phyloP scores from a whole-genome alignment of 2,797 vertebrate genomes.

The Champsocephalus gunnari region DNA sequence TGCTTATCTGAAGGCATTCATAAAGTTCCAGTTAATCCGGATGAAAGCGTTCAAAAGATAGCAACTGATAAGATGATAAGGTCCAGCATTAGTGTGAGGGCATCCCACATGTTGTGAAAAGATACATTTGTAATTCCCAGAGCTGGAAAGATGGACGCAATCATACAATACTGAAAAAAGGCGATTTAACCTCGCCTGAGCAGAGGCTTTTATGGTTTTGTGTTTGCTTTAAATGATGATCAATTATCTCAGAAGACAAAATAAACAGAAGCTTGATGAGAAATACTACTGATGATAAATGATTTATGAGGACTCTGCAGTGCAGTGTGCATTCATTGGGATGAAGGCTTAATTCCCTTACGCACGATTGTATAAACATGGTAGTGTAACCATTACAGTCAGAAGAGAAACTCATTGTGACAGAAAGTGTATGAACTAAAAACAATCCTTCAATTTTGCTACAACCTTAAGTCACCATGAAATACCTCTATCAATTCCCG shows the following conservation, averaged over 20 bases:
- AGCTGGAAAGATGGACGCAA: constrained; percentile 39
- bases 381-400: not conserved
- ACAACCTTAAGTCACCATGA: not conserved
- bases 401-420: not conserved
- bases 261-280: constrained; percentile 65
- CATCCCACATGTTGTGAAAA: constrained; percentile 60
- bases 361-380: constrained; percentile 3
- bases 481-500: not conserved
- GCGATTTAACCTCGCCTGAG: constrained; percentile 5
- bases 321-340: constrained; percentile 28
- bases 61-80: constrained; percentile 47
- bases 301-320: constrained; percentile 57
- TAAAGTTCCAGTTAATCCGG: constrained; percentile 59
- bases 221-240: constrained; percentile 55
- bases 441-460: not conserved
- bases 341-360: constrained; percentile 35
- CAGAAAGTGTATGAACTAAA: not conserved
- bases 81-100: constrained; percentile 45
- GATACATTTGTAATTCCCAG: constrained; percentile 54
- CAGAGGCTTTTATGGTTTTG: constrained; percentile 22
- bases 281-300: constrained; percentile 62
- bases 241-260: constrained; percentile 44
- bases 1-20: constrained; percentile 46
- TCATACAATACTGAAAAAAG: constrained; percentile 4
- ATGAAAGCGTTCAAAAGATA: constrained; percentile 57